phyloP scores from a whole-genome alignment of 1,140 invertebrate genomes.

The Linepithema humile region DNA sequence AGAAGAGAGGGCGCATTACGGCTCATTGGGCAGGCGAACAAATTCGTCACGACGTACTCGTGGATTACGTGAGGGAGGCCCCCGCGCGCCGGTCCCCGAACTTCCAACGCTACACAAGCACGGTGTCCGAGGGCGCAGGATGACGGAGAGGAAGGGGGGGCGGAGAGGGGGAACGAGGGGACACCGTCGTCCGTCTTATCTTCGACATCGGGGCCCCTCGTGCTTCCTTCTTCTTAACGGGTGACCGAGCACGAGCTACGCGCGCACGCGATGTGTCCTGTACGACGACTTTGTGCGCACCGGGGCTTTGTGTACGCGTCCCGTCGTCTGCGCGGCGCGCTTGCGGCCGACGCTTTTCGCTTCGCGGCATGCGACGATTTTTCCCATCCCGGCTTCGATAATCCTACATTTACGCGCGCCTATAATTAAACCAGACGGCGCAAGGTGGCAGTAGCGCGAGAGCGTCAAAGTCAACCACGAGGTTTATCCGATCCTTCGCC shows the following conservation, averaged over 20 bases:
- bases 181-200: conserved; percentile 69
- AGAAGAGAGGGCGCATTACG: conserved; percentile 67
- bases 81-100: conserved; percentile 61
- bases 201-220: conserved; percentile 71
- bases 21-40: conserved; percentile 76
- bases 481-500: not conserved
- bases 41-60: conserved; percentile 78
- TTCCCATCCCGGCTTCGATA: no score
- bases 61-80: conserved; percentile 73
- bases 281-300: conserved; percentile 19
- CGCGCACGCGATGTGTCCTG: conserved; percentile 53
- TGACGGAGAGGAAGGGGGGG: conserved; percentile 19
- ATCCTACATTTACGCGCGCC: not conserved
- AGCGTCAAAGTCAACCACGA: not conserved
- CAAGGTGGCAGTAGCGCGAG: not conserved
- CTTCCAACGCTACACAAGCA: no score
- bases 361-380: not conserved
- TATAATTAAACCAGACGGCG: not conserved
- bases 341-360: not conserved
- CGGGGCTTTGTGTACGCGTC: conserved; percentile 17
- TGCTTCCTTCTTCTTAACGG: conserved; percentile 79
- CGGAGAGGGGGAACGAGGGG: conserved; percentile 47
- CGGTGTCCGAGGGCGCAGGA: no score
- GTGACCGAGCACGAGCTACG: conserved; percentile 73
- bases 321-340: not conserved